Base-by-base conservation (phyloP, 1,140 invertebrate genomes). In the Bombus sylvicola region DNA sequence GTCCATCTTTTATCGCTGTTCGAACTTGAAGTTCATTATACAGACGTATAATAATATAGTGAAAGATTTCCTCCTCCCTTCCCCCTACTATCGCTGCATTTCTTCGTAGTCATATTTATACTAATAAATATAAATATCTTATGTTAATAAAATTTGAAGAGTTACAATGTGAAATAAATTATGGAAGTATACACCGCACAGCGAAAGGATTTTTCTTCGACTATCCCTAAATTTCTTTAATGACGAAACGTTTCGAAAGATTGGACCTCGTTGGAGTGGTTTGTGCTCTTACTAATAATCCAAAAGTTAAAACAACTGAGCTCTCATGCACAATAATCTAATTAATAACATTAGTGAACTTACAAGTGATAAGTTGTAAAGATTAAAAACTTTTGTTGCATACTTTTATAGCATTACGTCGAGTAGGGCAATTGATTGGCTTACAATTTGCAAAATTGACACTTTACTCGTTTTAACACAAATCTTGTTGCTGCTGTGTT, bases 301-400 rank as follows among this genome's bases (percentile, higher is more conserved):
- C 37, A 79, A 59, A 84, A 71, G 53, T 41, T 78, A 71, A 71
- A 57, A 66, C 66, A 71, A 71, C 64, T n/a, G 12, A n/a, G 59
- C 59, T 13, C 59, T n/a, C 59, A 13, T 62, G 59, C 59, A n/a
- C 59, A 2, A 62, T 62, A n/a, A 62, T n/a, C 28, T 62, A 28
- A 25, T 25, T 12, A 28, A n/a, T 53, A 53, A 22, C 1, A 53
- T 53, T 22, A 53, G 1, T 0, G 47, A 53, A 53, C 18, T 8
- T 53, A 53, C 15, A 53, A 22, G 47, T 53, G 47, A 8, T 6
- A 53, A 8, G 6, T 53, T 53, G 47, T 2, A 53, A 53, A 53
- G 18, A 53, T 53, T 53, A 53, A 8, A 53, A 53, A 22, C 47
- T 53, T 53, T 53, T 53, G 47, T 53, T 6, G 18, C 47, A 53